Evolutionary conservation across 2,113 vertebrate species (phyloP), one percentile per base, ranked within the genome.

Genomic region (Phaethon lepturus): DNA sequence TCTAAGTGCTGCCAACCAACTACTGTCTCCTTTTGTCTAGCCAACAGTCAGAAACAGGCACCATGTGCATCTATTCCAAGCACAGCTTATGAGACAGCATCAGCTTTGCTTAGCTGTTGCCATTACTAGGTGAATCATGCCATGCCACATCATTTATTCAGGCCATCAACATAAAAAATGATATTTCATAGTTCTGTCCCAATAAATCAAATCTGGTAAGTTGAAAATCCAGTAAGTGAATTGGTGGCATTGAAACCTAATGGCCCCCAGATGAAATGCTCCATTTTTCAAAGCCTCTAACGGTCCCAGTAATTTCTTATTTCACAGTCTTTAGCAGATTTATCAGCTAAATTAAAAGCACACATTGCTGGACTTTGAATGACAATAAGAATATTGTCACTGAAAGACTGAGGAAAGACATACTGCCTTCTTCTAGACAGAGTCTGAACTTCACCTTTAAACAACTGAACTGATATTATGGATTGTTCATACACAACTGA

Each of bases 281-380:
- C 74, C 11, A 64, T 93, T 95, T 96, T 87, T 87, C 76, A 91
- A 81, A 50, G 17, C 24, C 14, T 89, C 19, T 63, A 84, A 95
- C 38, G 49, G 56, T 23, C n/a, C 17, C 11, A 63, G n/a, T 58
- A 56, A 78, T 84, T 90, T 85, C 35, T 60, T 84, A 47, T 84
- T 96, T 88, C 75, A 86, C 29, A 56, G 44, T 13, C 35, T 92
- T 26, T 71, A 78, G 55, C 4, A 52, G 38, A 86, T 72, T 80
- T 74, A 81, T 72, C 72, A 88, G 38, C 33, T 88, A 88, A 88
- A 95, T 88, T 92, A 80, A 93, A 93, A 91, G 28, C 10, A 74
- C 23, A 67, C 8, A 22, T 69, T 93, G 33, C 42, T 92, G 47
- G 45, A 63, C 78, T 83, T 47, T 52, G 62, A 93, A 58, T 83